phyloP scores from a whole-genome alignment of 2,113 vertebrate genomes.

The Chaenogobius annularis region DNA sequence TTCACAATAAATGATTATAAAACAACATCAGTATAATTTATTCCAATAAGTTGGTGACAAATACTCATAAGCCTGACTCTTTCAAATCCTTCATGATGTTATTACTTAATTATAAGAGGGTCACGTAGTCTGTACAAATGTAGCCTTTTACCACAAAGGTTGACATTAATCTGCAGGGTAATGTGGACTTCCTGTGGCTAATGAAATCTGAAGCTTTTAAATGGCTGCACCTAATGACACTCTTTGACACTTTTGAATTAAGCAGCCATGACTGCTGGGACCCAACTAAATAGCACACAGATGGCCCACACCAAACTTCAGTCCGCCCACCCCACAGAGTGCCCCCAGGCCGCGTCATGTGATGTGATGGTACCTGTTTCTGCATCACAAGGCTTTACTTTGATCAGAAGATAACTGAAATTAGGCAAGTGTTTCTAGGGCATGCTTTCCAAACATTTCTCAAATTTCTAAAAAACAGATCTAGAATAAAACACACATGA shows the following conservation, averaged over 20 bases:
- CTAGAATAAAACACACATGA: neutral
- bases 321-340: constrained; percentile 50
- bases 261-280: constrained; percentile 74
- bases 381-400: constrained; percentile 42
- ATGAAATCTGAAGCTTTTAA: constrained; percentile 80
- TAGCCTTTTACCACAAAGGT: constrained; percentile 58
- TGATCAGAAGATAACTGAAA: constrained; percentile 18
- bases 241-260: constrained; percentile 78
- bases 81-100: constrained; percentile 48
- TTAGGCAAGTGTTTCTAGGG: neutral
- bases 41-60: neutral
- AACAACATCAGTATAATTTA: constrained; percentile 26
- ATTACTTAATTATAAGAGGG: constrained; percentile 67
- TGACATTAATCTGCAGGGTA: constrained; percentile 82
- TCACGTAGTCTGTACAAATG: constrained; percentile 60
- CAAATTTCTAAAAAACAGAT: neutral
- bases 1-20: constrained; percentile 28
- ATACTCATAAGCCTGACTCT: neutral
- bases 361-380: constrained; percentile 56
- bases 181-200: constrained; percentile 79
- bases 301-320: constrained; percentile 71
- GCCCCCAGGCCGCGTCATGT: constrained; percentile 60
- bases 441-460: constrained; percentile 1
- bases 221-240: constrained; percentile 75
- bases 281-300: constrained; percentile 79